Conservation (phyloP, 2,797 vertebrate genomes). For the Australoheros facetus region DNA sequence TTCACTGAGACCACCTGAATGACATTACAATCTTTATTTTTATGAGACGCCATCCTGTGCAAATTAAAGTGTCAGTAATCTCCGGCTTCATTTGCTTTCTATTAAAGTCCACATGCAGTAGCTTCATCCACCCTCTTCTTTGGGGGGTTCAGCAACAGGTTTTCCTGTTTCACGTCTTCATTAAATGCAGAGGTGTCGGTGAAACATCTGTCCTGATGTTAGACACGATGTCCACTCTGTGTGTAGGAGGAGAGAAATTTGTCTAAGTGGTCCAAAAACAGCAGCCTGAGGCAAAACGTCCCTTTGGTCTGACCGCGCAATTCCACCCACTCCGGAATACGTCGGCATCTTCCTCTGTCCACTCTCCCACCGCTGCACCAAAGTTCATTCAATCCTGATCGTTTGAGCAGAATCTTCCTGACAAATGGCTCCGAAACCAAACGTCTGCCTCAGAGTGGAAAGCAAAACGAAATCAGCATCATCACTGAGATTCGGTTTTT, state of each 20-base stretch:
- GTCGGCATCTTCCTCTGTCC: not conserved
- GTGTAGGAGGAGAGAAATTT: not conserved
- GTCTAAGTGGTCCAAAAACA: not conserved
- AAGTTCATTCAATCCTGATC: not conserved
- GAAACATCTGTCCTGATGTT: not conserved
- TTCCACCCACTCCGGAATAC: not conserved
- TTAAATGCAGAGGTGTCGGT: not conserved
- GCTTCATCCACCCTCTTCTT: not conserved
- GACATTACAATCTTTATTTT: not conserved
- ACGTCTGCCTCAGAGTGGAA: not conserved
- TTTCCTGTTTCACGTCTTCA: not conserved
- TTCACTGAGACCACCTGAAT: not conserved
- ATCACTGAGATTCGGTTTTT: not conserved
- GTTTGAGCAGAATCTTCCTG: not conserved
- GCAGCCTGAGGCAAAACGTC: rapidly evolving
- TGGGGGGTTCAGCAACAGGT: rapidly evolving
- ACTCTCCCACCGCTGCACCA: not conserved
- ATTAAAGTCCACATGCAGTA: not conserved
- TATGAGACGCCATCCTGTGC: not conserved
- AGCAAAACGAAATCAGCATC: not conserved
- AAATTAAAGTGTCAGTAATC: constrained; percentile 13
- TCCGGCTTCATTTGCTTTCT: not conserved
- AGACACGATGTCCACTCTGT: not conserved
- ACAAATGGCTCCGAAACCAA: not conserved
- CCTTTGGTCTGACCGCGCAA: not conserved